Evolutionary conservation across 1,140 invertebrate genomes (phyloP).

Genomic region (Heliconius hewitsoni): DNA sequence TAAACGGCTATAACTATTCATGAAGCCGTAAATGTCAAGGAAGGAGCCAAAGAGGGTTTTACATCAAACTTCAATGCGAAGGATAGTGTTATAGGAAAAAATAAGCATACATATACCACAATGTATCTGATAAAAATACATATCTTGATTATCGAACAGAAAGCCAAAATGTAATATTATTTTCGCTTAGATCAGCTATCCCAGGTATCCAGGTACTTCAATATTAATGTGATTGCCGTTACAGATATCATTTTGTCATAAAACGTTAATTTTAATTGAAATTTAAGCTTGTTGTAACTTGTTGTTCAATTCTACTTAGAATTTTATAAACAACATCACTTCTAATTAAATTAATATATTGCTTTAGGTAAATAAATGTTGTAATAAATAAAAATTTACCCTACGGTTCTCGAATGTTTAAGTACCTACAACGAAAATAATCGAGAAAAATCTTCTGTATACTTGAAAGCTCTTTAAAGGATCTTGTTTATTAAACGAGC

Average conservation of each 20-base stretch:
- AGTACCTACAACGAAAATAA: constrained; percentile 27
- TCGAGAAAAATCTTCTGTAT: constrained; percentile 24
- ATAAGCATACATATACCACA: background rate
- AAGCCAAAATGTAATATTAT: too few species aligned
- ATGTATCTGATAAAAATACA: background rate
- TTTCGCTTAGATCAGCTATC: too few species aligned
- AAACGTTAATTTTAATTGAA: too few species aligned
- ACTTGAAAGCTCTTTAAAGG: constrained; percentile 33
- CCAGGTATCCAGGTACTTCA: too few species aligned
- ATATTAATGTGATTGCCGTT: too few species aligned
- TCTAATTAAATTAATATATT: constrained; percentile 5
- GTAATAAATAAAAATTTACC: constrained; percentile 8
- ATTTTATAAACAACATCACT: background rate
- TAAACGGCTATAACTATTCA: constrained; percentile 33
- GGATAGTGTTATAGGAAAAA: background rate
- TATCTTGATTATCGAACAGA: background rate
- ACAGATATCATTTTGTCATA: too few species aligned
- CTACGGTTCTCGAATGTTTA: constrained; percentile 30
- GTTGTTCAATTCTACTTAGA: too few species aligned
- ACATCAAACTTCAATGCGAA: constrained; percentile 54
- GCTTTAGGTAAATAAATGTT: background rate
- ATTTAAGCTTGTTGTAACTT: too few species aligned
- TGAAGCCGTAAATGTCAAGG: constrained; percentile 52
- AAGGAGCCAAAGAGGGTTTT: constrained; percentile 42
- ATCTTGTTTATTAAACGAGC: constrained; percentile 36